Base-by-base conservation (phyloP, 2,888 invertebrate genomes). In the Drosophila imparisetae region DNA sequence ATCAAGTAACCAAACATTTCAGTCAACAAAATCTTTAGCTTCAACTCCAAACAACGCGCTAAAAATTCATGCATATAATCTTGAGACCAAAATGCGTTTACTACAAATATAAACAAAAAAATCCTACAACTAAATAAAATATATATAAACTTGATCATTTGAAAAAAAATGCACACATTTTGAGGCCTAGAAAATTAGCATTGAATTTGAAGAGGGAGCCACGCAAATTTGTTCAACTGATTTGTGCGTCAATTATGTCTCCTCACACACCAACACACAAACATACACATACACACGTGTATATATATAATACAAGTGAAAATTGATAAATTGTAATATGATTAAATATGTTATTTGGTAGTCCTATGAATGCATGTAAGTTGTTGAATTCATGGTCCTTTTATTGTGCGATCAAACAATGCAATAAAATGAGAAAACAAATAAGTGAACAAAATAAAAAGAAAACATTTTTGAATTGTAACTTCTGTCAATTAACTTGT, bases 401-500 rank as follows among this genome's bases (percentile, higher is more conserved):
- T 65, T 83, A 80, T 83, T 83, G 72, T 72, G 71, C 82, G 77
- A 78, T 72, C 38, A 69, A 67, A 72, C 72, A 48, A 61, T 61
- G 60, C 60, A 42, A 63, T 11, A 18, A 54, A 8, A 27, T 18
- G 5, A 34, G 2, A 2, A 48, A 21, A 10, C 4, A n/a, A 53
- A 8, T 50, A 32, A 32, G 32, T 10, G 13, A 27, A 10, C 15
- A 34, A 24, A 24, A 21, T 4, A 34, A 11, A 34, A 34, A 11
- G 15, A 60, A 60, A 68, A 66, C 11, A 75, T 70, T 83, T 87
- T 89, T 88, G 86, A 84, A 92, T 91, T 92, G 93, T 91, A 93
- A 93, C 93, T 92, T 92, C 91, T 93, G 93, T 93, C 93, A 93
- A 93, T 93, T 93, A 93, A 91, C 90, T 91, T 91, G 92, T 93